phyloP scores from a whole-genome alignment of 2,888 invertebrate genomes.

The Eilema caniola region DNA sequence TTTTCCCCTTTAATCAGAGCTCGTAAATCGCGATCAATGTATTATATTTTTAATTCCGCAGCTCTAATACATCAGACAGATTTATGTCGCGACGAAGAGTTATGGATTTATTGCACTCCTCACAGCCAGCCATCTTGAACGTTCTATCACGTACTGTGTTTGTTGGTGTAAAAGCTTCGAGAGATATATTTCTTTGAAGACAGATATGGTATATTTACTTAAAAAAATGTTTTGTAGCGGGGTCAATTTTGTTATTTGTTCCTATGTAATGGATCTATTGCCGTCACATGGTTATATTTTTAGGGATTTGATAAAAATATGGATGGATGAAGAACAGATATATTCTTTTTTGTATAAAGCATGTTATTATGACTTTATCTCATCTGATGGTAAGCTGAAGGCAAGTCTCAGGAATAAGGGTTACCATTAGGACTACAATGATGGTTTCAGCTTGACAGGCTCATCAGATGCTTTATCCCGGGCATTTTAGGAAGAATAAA shows the following conservation, averaged over 20 bases:
- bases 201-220: neutral
- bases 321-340: too few species aligned
- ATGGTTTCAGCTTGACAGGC: too few species aligned
- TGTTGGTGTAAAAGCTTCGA: conserved; percentile 10
- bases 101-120: conserved; percentile 61
- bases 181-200: neutral
- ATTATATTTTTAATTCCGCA: conserved; percentile 69
- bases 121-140: conserved; percentile 44
- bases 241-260: neutral
- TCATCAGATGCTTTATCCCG: too few species aligned
- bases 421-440: too few species aligned
- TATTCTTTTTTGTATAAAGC: too few species aligned
- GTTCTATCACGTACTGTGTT: conserved; percentile 19
- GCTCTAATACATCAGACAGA: conserved; percentile 70
- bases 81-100: conserved; percentile 66
- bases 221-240: neutral
- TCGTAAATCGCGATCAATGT: conserved; percentile 53
- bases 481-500: too few species aligned
- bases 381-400: too few species aligned
- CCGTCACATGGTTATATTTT: neutral
- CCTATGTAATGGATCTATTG: neutral
- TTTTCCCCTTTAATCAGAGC: conserved; percentile 38
- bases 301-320: too few species aligned
- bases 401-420: too few species aligned
- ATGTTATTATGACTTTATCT: too few species aligned